phyloP scores from a whole-genome alignment of 1,140 invertebrate species.

The Littorina saxatilis region DNA sequence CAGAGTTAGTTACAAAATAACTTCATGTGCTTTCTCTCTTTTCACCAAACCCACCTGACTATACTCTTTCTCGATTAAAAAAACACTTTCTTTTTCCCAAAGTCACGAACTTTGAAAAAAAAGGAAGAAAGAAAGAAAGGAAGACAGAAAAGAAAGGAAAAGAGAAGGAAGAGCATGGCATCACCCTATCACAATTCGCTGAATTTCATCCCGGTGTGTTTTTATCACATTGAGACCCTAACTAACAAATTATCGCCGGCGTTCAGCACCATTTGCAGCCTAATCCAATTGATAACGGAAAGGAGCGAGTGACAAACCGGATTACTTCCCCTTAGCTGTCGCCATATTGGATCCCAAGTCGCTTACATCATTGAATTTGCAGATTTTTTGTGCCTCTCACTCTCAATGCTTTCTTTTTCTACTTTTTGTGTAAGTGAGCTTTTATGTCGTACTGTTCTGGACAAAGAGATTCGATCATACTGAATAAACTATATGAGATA shows the following conservation, averaged over 20 bases:
- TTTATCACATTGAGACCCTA: conserved; percentile 20
- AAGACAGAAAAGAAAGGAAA: too few relatives aligned
- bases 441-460: too few relatives aligned
- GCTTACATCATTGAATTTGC: conserved; percentile 29
- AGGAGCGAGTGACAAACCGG: conserved; percentile 22
- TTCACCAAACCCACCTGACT: too few relatives aligned
- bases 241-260: conserved; percentile 20
- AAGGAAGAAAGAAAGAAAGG: too few relatives aligned
- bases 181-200: conserved; percentile 2
- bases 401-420: background rate
- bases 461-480: too few relatives aligned
- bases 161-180: background rate
- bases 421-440: background rate
- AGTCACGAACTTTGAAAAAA: too few relatives aligned
- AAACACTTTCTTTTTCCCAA: too few relatives aligned
- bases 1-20: too few relatives aligned
- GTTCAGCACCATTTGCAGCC: conserved; percentile 24
- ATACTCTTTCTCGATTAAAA: too few relatives aligned
- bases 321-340: conserved; percentile 26
- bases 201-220: conserved; percentile 7
- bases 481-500: too few relatives aligned
- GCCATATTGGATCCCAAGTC: conserved; percentile 28
- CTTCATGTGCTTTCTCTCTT: too few relatives aligned
- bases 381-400: background rate
- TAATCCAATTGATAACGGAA: conserved; percentile 10